Percentiles rank a stretch among this genome's conserved stretches.
These are phyloP conservation scores for Gambusia affinis DNA, from an alignment of 2,113 vertebrate species.

Conservation along the genomic window DNA sequence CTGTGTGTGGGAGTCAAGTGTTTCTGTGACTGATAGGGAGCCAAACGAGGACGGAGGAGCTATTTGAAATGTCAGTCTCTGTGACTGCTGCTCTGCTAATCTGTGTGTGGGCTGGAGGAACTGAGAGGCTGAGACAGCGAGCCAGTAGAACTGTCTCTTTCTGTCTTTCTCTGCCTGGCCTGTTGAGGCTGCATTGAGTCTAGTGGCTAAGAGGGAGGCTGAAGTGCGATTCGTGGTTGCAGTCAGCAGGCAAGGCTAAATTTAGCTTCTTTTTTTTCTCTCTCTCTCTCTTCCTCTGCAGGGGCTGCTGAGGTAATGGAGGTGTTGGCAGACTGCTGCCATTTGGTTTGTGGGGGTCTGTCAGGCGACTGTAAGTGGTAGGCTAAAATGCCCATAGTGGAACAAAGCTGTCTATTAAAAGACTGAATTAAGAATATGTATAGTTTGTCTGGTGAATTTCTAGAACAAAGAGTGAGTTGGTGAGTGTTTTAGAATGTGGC, in stretches of 20 bases:
- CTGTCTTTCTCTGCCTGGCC: slow-evolving; percentile 24
- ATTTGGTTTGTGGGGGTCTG: slow-evolving; percentile 55
- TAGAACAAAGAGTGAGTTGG: slow-evolving; percentile 17
- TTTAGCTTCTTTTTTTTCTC: slow-evolving; percentile 70
- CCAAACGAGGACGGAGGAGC: slow-evolving; percentile 55
- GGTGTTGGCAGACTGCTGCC: slow-evolving; percentile 59
- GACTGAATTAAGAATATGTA: slow-evolving; percentile 3
- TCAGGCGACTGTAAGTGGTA: slow-evolving; percentile 27
- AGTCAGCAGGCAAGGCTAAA: slow-evolving; percentile 68
- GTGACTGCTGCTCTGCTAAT: slow-evolving; percentile 68
- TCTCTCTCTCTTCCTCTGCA: slow-evolving; percentile 65
- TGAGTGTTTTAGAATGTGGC: background rate
- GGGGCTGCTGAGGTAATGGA: slow-evolving; percentile 75
- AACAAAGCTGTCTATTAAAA: slow-evolving; percentile 58
- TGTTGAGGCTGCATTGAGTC: slow-evolving; percentile 48
- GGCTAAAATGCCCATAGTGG: slow-evolving; percentile 39
- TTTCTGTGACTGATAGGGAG: slow-evolving; percentile 47
- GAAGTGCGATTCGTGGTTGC: slow-evolving; percentile 64
- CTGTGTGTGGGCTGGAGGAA: slow-evolving; percentile 63
- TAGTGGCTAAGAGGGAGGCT: slow-evolving; percentile 46
- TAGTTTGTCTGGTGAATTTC: background rate
- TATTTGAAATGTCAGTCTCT: slow-evolving; percentile 64
- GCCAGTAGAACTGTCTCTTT: background rate
- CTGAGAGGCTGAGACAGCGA: slow-evolving; percentile 53
- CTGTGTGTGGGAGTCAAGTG: slow-evolving; percentile 65